These are phyloP conservation scores for Argynnis bischoffii DNA, from an alignment of 2,888 invertebrate species.

Conservation along the genomic window DNA sequence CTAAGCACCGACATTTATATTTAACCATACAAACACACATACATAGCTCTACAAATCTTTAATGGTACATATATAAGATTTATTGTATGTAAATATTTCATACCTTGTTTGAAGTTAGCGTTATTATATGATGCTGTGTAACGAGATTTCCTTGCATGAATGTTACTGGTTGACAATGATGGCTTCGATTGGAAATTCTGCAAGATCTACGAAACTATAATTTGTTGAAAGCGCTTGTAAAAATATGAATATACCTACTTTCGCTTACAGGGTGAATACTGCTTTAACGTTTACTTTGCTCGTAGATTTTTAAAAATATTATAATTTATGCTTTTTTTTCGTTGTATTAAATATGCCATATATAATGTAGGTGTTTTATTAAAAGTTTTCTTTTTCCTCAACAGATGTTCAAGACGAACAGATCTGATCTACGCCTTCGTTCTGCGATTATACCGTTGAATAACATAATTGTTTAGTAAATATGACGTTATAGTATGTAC, in stretches of 20 bases:
- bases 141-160: constrained; percentile 83
- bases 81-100: constrained; percentile 17
- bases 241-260: constrained; percentile 29
- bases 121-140: constrained; percentile 48
- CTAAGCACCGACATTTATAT: constrained; percentile 26
- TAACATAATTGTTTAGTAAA: constrained; percentile 32
- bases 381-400: constrained; percentile 80
- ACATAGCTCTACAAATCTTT: constrained; percentile 17
- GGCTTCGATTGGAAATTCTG: constrained; percentile 24
- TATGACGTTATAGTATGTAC: constrained; percentile 23
- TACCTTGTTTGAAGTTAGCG: constrained; percentile 26
- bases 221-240: constrained; percentile 31
- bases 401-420: constrained; percentile 89
- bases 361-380: constrained; percentile 38
- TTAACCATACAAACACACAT: constrained; percentile 15
- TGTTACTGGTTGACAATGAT: constrained; percentile 51
- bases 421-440: constrained; percentile 81
- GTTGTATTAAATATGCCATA: constrained; percentile 17
- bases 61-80: constrained; percentile 12
- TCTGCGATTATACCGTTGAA: constrained; percentile 45
- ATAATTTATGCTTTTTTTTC: constrained; percentile 32
- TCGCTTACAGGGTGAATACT: constrained; percentile 26
- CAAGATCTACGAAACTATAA: constrained; percentile 24
- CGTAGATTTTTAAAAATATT: constrained; percentile 23
- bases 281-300: constrained; percentile 31